Evolutionary conservation across 1,140 invertebrate genomes (phyloP), one percentile per base, ranked within the genome.

Genomic region (Drosophila pectinifera): DNA sequence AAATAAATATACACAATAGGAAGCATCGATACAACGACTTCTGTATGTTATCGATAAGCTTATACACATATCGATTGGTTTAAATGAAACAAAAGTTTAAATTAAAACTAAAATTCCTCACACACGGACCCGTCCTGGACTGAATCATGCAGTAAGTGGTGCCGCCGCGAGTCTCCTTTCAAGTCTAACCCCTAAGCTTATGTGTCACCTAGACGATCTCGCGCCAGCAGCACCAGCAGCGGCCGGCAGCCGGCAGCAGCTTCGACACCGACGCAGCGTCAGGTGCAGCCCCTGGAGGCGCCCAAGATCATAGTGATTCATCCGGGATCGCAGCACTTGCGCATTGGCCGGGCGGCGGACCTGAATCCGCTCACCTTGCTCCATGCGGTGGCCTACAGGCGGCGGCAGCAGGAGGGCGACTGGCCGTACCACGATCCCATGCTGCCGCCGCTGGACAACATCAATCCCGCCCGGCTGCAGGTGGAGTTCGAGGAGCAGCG

Each of bases 271-370:
- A 31, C 38, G 3, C 64, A 68, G 16, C 43, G 48, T n/a, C 59
- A 49, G 2, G 59, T 45, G 28, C 83, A 83, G 31, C 84, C 84
- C 0, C 14, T 91, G 42, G 89, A 91, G 39, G 91, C 96, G 1
- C 95, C 96, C 78, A 95, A 95, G 28, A 96, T 98, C 31, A 96
- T 99, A 42, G 95, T 99, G n/a, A 98, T 99, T 48, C 98, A 99
- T 92, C 98, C 98, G 54, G 98, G 98, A 8, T 99, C 98, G 0
- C 94, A 96, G 48, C 96, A 98, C 91, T 93, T 99, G 14, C 93
- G 97, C 49, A 97, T 99, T 84, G 98, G 98, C 3, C 93, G 96
- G 90, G 97, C 98, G 7, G 97, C 97, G 1, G 98, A 99, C 93
- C 93, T 97, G 3, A 95, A 96, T 91, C 98, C 98, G 31, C 93